Evolutionary conservation across 2,113 vertebrate genomes (phyloP), one percentile per base, ranked within the genome.

Genomic region (Dromas ardeola): DNA sequence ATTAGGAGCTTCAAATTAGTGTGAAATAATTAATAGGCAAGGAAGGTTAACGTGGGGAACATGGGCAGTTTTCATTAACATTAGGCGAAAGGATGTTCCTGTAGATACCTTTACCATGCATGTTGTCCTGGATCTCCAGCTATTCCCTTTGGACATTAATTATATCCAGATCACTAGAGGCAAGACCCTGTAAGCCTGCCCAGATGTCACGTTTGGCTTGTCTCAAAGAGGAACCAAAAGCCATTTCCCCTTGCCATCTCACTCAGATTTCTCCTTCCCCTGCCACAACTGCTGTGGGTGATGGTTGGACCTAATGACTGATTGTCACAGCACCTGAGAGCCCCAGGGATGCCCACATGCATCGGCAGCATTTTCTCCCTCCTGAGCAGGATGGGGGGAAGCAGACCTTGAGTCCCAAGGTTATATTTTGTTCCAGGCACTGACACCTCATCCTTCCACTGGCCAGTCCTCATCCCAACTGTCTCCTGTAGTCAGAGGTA

Each of bases 21-120:
- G 83, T 96, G 91, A 96, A 94, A 84, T 95, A 95, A 94, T 95
- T 95, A 96, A 93, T 82, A 77, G 65, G 86, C 40, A 89, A 72
- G n/a, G 70, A 85, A 91, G 70, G 94, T 96, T 94, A 95, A 84
- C 5, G 0, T 69, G 72, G 40, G 17, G 5, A 88, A 61, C 55
- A 36, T 0, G 0, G 50, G 21, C 40, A 8, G 23, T 87, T 94
- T 85, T 87, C 94, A 95, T 91, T 96, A 96, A 59, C n/a, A 34
- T 74, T 29, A 76, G 42, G 58, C 0, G 0, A 62, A 83, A 73
- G 50, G 79, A 50, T 10, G 1, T 72, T 89, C 36, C 56, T 63
- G 36, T 40, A 29, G 65, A 55, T 76, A 27, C 36, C 47, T 84
- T 71, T 40, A 20, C 47, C 13, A 19, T 2, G 12, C 1, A 0